phyloP scores from a whole-genome alignment of 2,888 invertebrate genomes.

The Lochmaea capreae region DNA sequence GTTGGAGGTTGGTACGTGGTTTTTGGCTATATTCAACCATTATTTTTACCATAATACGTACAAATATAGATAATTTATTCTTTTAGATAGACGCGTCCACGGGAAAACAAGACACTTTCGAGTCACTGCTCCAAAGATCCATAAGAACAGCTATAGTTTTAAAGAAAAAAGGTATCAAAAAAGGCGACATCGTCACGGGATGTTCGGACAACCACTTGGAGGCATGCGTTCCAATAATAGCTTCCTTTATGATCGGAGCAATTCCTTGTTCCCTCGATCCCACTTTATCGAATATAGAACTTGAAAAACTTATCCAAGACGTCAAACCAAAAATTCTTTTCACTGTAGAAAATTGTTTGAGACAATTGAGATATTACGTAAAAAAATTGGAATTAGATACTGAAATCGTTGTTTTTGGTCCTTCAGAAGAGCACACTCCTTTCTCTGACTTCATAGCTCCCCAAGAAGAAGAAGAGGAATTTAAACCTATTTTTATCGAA shows the following conservation, averaged over 20 bases:
- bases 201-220: slow-evolving; percentile 67
- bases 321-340: slow-evolving; percentile 56
- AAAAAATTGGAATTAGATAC: slow-evolving; percentile 42
- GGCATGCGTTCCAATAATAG: slow-evolving; percentile 65
- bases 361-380: slow-evolving; percentile 47
- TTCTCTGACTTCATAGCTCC: slow-evolving; percentile 48
- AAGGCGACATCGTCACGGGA: slow-evolving; percentile 66
- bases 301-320: slow-evolving; percentile 50
- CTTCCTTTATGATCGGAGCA: slow-evolving; percentile 65
- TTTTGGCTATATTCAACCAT: too few relatives aligned
- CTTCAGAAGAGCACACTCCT: slow-evolving; percentile 39
- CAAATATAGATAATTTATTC: too few relatives aligned
- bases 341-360: slow-evolving; percentile 46
- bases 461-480: slow-evolving; percentile 47
- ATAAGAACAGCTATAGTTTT: slow-evolving; percentile 66
- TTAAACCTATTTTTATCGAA: slow-evolving; percentile 47
- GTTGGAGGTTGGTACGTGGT: too few relatives aligned
- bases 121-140: slow-evolving; percentile 62
- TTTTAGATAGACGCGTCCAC: slow-evolving; percentile 57
- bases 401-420: slow-evolving; percentile 55
- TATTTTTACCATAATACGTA: too few relatives aligned
- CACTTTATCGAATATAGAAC: slow-evolving; percentile 49
- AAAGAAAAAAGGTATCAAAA: slow-evolving; percentile 60
- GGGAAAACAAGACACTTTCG: slow-evolving; percentile 64
- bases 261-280: slow-evolving; percentile 55